Conservation (phyloP, 2,888 invertebrate genomes). For the Drosophila austrosaltans region DNA sequence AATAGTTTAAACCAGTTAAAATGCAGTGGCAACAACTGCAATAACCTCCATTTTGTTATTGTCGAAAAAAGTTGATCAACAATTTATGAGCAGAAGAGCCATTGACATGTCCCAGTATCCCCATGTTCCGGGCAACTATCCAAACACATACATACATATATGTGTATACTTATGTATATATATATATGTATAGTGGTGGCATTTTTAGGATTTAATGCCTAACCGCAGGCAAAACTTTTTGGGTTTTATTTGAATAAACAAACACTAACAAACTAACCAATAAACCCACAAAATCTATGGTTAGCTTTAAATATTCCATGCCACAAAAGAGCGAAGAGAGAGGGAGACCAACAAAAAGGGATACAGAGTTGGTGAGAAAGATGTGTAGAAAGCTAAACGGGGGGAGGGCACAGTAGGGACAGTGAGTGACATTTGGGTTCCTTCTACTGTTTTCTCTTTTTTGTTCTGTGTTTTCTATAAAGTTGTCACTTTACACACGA, state of each 20-base stretch:
- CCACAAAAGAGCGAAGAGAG: slow-evolving; percentile 25
- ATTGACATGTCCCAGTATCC: slow-evolving; percentile 21
- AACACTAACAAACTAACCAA: slow-evolving; percentile 61
- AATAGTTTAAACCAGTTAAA: slow-evolving; percentile 15
- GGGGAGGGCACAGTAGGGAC: not conserved
- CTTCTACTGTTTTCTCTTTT: slow-evolving; percentile 18
- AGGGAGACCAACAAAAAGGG: slow-evolving; percentile 4
- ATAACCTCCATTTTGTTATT: slow-evolving; percentile 1
- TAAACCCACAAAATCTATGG: slow-evolving; percentile 37
- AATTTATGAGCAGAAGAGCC: slow-evolving; percentile 41
- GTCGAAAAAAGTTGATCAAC: slow-evolving; percentile 35
- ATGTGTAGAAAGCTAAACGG: not conserved
- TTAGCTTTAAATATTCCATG: slow-evolving; percentile 54
- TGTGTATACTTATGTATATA: not conserved
- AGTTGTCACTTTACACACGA: slow-evolving; percentile 71
- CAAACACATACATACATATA: no score
- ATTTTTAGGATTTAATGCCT: slow-evolving; percentile 70
- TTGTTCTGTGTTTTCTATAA: slow-evolving; percentile 49
- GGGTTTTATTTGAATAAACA: slow-evolving; percentile 65
- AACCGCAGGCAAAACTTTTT: slow-evolving; percentile 59
- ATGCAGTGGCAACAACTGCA: slow-evolving; percentile 18
- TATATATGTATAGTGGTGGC: slow-evolving; percentile 60
- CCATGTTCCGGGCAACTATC: no score
- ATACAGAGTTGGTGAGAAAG: no score
- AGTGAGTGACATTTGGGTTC: slow-evolving; percentile 10